These are phyloP conservation scores for Bemisia tabaci DNA, from an alignment of 1,140 invertebrate species.

Conservation along the genomic window DNA sequence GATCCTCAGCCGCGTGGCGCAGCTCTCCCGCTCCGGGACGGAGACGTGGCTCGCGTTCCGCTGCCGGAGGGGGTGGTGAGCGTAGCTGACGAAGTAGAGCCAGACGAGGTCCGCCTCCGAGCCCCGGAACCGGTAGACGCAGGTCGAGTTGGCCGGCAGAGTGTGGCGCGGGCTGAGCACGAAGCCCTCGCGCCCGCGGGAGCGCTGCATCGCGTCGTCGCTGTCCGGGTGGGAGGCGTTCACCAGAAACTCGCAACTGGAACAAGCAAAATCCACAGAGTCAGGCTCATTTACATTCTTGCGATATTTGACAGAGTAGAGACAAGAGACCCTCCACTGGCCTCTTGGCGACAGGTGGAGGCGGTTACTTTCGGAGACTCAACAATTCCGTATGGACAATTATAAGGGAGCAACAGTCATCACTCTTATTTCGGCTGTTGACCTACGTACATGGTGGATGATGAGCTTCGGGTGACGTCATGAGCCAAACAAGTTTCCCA, in stretches of 20 bases:
- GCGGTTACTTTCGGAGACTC: too few species aligned
- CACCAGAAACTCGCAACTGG: conserved; percentile 53
- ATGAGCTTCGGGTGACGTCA: too few species aligned
- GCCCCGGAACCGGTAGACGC: conserved; percentile 70
- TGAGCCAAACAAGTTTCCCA: too few species aligned
- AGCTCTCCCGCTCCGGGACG: conserved; percentile 17
- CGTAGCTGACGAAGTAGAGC: conserved; percentile 75
- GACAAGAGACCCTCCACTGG: too few species aligned
- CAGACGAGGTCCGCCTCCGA: conserved; percentile 62
- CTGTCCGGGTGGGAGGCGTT: conserved; percentile 43
- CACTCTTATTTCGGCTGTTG: too few species aligned
- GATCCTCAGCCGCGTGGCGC: conserved; percentile 43
- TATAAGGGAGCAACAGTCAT: too few species aligned
- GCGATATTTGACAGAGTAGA: too few species aligned
- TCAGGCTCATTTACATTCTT: too few species aligned
- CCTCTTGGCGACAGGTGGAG: too few species aligned
- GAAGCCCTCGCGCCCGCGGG: conserved; percentile 37
- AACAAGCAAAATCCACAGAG: too few species aligned
- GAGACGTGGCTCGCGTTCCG: neutral
- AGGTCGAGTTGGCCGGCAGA: conserved; percentile 68
- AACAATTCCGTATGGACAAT: too few species aligned
- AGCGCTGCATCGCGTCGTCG: conserved; percentile 32
- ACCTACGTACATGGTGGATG: too few species aligned
- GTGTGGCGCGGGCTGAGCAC: conserved; percentile 67
- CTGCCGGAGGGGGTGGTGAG: conserved; percentile 33